Evolutionary conservation across 64 coral and sea anemone genomes (phyloP), one percentile per base, ranked within the genome.

Genomic region (Dendrophyllia cribrosa): DNA sequence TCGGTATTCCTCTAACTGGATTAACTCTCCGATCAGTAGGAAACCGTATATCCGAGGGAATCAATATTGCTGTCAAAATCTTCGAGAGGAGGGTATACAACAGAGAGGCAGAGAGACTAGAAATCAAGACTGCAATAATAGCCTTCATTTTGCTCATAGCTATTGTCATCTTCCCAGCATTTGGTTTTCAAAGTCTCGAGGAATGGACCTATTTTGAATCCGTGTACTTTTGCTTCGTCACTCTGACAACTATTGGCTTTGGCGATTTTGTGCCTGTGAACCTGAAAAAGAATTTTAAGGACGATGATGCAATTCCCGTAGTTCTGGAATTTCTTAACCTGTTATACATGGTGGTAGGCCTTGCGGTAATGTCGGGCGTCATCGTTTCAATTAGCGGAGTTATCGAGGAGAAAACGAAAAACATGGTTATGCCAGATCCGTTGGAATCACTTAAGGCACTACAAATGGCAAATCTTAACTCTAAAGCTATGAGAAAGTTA

Each of bases 331-430:
- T 99, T 55, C 78, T 96, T 9, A 96, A 99, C 47, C 85, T 99
- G 19, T 47, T 99, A 7, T 99, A 99, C 23, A 93, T 99, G 94
- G 97, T 99, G 13, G 82, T 99, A n/a, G 97, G 97, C 55, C 76
- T 99, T 10, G 97, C 97, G 34, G 90, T 99, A 52, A 99, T 99
- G 97, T 99, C 97, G 16, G 94, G 97, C 12, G 97, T 99, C 19
- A 96, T 99, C 65, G 97, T 99, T 3, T 93, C 97, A 3, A 99
- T 99, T 9, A 96, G 94, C 24, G 95, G 97, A 52, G 97, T 99
- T 67, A 99, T 99, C 26, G 97, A 99, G 46, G 91, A 91, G 34
- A 99, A 99, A 88, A 99, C 97, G 1, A 96, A 99, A 72, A 96
- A 93, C 70, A 91, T 99, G 8, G 97, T 83, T 3, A 93, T 81